phyloP scores from a whole-genome alignment of 1,140 invertebrate genomes.

The Batillaria attramentaria region DNA sequence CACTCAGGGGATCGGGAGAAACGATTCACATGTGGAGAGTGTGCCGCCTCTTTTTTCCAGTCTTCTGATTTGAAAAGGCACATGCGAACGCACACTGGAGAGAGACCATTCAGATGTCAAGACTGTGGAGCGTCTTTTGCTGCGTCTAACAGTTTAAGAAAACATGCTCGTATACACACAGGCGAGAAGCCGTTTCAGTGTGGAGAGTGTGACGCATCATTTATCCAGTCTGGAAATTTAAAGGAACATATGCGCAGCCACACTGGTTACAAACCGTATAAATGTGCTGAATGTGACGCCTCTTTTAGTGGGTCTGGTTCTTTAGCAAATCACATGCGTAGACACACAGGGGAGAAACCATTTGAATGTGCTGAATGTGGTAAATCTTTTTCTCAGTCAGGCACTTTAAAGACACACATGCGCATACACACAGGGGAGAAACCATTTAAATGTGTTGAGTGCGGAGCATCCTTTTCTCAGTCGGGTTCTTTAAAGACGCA shows the following conservation, averaged over 20 bases:
- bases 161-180: neutral
- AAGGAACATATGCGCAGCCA: neutral
- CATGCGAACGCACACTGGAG: neutral
- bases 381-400: neutral
- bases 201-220: neutral
- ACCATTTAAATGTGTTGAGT: neutral
- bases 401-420: neutral
- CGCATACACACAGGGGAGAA: neutral
- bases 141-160: neutral
- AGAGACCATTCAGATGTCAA: neutral
- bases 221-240: neutral
- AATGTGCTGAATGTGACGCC: neutral
- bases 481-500: neutral
- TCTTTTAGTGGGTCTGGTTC: neutral
- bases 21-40: neutral
- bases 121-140: neutral
- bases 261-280: neutral
- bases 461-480: neutral
- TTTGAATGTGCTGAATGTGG: neutral
- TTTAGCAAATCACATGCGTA: neutral
- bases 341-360: neutral
- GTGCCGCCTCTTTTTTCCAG: neutral
- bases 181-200: conserved; percentile 6
- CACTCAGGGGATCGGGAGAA: conserved; percentile 10
- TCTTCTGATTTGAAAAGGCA: neutral